phyloP scores from a whole-genome alignment of 2,113 vertebrate genomes.

The Pungitius pungitius region DNA sequence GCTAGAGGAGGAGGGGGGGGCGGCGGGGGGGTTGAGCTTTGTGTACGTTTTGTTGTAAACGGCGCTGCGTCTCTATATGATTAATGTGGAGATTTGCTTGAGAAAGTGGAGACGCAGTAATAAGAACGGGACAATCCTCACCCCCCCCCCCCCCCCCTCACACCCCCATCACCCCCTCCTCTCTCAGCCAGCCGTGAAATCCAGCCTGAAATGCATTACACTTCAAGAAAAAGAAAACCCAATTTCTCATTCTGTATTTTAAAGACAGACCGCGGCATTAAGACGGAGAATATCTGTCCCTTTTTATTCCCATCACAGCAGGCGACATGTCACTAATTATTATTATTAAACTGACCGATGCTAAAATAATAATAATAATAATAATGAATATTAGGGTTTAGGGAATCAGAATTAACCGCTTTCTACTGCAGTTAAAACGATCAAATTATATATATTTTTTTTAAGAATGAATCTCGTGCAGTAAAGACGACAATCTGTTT shows the following conservation, averaged over 20 bases:
- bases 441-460: too few relatives aligned
- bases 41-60: slow-evolving; percentile 86
- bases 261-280: slow-evolving; percentile 88
- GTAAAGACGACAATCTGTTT: too few relatives aligned
- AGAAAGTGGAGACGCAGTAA: slow-evolving; percentile 90
- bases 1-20: slow-evolving; percentile 41
- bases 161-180: slow-evolving; percentile 66
- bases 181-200: slow-evolving; percentile 92
- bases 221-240: slow-evolving; percentile 93
- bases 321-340: slow-evolving; percentile 89
- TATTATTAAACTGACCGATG: slow-evolving; percentile 88
- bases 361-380: slow-evolving; percentile 88
- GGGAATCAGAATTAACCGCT: slow-evolving; percentile 43
- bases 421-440: too few relatives aligned
- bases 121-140: slow-evolving; percentile 85
- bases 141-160: slow-evolving; percentile 72
- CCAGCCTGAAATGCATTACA: slow-evolving; percentile 94
- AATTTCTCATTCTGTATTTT: slow-evolving; percentile 89
- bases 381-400: slow-evolving; percentile 93
- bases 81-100: slow-evolving; percentile 96
- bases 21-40: slow-evolving; percentile 69
- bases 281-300: slow-evolving; percentile 78
- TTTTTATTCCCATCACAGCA: slow-evolving; percentile 76
- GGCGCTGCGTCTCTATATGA: slow-evolving; percentile 77
- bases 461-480: too few relatives aligned